Evolutionary conservation across 2,888 invertebrate genomes (phyloP), one percentile per base, ranked within the genome.

Genomic region (Synergus japonicus): DNA sequence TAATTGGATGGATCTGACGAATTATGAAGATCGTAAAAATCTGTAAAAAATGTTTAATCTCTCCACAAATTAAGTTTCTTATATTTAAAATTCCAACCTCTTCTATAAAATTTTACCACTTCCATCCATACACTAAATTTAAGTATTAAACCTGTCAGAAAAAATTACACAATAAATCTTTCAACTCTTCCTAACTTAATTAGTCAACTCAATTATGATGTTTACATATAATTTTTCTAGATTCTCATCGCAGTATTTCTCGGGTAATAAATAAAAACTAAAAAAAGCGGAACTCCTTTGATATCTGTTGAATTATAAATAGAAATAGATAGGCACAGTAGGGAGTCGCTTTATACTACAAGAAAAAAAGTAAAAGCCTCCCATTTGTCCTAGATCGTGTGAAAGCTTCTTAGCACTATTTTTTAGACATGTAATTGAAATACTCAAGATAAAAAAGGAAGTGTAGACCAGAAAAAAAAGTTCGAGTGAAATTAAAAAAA

Each of bases 401-500:
- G 69, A 73, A 73, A 13, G 49, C 29, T 29, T 49, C 49, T 49
- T 54, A 49, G 7, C 37, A 15, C 15, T 44, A 10, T 5, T 49
- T 69, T 69, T 49, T 15, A 7, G 8, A 22, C 37, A 1, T 37
- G 15, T 49, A 44, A 66, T 44, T 66, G 66, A 87, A 87, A 87
- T 87, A 86, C 86, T 86, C 82, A 76, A 82, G 84, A 83, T 82
- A 82, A 77, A 79, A 79, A 78, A 65, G 43, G 49, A 69, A 15
- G 12, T 63, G 46, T 13, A 58, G 67, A 58, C 76, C 13, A 58
- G 43, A 77, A 44, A 81, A 46, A 67, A n/a, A 22, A 80, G 78
- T 29, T 49, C 79, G 83, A 77, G 82, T 83, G 82, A 84, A 89
- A 89, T 90, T 89, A 87, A 88, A 89, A 29, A 29, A 29, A 29